Percentiles rank a stretch among this genome's conserved stretches.
Evolutionary conservation across 1,140 invertebrate genomes (phyloP).

Genomic region (Drosophila sechellia): DNA sequence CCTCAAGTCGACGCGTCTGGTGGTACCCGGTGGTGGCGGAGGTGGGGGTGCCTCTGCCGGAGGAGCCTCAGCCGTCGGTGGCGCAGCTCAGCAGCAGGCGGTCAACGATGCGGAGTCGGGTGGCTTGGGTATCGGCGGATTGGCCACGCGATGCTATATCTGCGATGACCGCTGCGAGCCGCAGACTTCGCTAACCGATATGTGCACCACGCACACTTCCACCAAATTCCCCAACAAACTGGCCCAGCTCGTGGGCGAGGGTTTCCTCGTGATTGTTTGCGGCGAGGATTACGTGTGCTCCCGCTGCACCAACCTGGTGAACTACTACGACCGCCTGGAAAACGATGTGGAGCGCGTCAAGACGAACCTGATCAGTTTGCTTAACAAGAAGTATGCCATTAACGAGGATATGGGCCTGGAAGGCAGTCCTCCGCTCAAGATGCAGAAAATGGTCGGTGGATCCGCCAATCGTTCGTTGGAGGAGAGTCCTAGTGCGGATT

Average conservation of each 20-base stretch:
- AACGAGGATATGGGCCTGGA: conserved; percentile 70
- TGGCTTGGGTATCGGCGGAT: conserved; percentile 9
- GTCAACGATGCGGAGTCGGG: conserved; percentile 48
- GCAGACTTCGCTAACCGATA: conserved; percentile 73
- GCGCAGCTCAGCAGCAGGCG: conserved; percentile 43
- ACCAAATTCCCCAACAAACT: conserved; percentile 84
- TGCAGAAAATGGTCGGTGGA: conserved; percentile 75
- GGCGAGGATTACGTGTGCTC: conserved; percentile 83
- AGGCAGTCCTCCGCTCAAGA: conserved; percentile 67
- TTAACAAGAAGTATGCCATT: conserved; percentile 83
- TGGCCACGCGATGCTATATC: conserved; percentile 72
- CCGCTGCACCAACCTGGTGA: conserved; percentile 81
- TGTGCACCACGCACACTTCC: conserved; percentile 74
- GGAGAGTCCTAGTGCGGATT: conserved; percentile 52
- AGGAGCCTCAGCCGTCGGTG: conserved; percentile 9
- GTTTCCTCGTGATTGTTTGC: conserved; percentile 81
- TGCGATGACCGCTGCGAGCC: conserved; percentile 73
- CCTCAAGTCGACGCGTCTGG: conserved; percentile 71
- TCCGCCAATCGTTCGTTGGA: conserved; percentile 55
- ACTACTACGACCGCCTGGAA: conserved; percentile 82
- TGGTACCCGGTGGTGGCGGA: conserved; percentile 45
- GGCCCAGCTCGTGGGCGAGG: conserved; percentile 81
- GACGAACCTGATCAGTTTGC: conserved; percentile 75
- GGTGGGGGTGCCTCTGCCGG: conserved; percentile 21
- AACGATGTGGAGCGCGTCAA: conserved; percentile 82